A percentile compares a stretch with the other conserved stretches of the same genome.
phyloP scores from a whole-genome alignment of 1,140 invertebrate genomes.

The Mesaphorura yosii region DNA sequence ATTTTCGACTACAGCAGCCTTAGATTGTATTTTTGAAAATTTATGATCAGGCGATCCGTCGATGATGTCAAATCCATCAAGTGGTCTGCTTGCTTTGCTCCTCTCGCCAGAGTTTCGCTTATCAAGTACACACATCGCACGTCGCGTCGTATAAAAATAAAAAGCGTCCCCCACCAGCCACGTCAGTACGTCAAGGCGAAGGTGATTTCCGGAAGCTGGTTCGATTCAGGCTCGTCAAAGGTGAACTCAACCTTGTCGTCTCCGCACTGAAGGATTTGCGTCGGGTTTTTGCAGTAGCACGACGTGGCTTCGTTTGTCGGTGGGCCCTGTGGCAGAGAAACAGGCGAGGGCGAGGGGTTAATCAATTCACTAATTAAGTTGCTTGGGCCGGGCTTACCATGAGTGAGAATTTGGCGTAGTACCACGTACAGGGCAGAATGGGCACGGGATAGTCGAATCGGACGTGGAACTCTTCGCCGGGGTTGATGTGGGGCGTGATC shows the following conservation, averaged over 20 bases:
- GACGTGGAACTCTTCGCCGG: neutral
- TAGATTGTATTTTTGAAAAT: too few relatives aligned
- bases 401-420: constrained; percentile 5
- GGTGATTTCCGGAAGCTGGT: neutral
- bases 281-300: neutral
- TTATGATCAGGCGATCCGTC: too few relatives aligned
- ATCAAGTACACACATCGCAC: too few relatives aligned
- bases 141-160: too few relatives aligned
- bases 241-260: neutral
- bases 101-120: too few relatives aligned
- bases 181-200: too few relatives aligned
- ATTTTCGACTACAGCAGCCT: too few relatives aligned
- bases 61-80: too few relatives aligned
- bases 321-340: neutral
- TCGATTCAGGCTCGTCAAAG: neutral
- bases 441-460: neutral
- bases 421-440: constrained; percentile 2
- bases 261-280: neutral
- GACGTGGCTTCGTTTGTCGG: neutral
- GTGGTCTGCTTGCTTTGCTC: too few relatives aligned
- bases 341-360: neutral
- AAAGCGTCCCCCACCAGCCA: too few relatives aligned
- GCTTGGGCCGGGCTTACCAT: constrained; percentile 1
- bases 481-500: neutral
- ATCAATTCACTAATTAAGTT: neutral